A percentile compares a stretch with the other conserved stretches of the same genome.
phyloP scores from a whole-genome alignment of 2,113 vertebrate genomes.

The Vicugna pacos region DNA sequence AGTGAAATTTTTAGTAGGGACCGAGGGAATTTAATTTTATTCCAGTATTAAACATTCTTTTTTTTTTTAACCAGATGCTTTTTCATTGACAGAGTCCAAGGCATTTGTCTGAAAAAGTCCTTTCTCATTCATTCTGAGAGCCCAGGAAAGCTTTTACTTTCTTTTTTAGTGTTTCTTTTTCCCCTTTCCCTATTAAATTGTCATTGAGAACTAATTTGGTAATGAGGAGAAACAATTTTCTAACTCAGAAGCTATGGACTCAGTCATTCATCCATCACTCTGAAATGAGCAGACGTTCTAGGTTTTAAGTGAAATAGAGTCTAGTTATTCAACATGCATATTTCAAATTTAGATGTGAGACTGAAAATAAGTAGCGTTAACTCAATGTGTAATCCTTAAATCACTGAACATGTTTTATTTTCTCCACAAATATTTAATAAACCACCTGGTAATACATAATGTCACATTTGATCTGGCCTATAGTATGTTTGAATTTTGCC shows the following conservation, averaged over 20 bases:
- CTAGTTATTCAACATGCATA: not conserved
- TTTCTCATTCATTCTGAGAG: not conserved
- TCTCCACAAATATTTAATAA: conserved; percentile 30
- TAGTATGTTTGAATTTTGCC: not conserved
- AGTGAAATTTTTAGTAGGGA: conserved; percentile 37
- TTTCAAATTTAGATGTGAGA: conserved; percentile 12
- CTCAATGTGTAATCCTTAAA: not conserved
- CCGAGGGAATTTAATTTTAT: conserved; percentile 43
- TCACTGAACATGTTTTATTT: not conserved
- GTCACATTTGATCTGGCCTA: not conserved
- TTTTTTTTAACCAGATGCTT: not conserved
- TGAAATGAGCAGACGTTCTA: not conserved
- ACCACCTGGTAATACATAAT: not conserved
- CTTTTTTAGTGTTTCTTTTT: not conserved
- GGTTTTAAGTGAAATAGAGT: not conserved
- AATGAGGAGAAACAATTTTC: conserved; percentile 50
- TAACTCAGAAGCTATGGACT: conserved; percentile 28
- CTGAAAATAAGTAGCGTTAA: conserved; percentile 9
- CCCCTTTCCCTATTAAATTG: conserved; percentile 27
- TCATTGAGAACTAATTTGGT: conserved; percentile 49
- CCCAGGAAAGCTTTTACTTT: not conserved
- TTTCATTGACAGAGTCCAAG: conserved; percentile 38
- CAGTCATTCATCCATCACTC: conserved; percentile 13
- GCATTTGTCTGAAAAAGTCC: not conserved
- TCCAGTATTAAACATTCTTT: conserved; percentile 43